Base-by-base conservation (phyloP, 1,140 invertebrate species). In the Callitettix versicolor region DNA sequence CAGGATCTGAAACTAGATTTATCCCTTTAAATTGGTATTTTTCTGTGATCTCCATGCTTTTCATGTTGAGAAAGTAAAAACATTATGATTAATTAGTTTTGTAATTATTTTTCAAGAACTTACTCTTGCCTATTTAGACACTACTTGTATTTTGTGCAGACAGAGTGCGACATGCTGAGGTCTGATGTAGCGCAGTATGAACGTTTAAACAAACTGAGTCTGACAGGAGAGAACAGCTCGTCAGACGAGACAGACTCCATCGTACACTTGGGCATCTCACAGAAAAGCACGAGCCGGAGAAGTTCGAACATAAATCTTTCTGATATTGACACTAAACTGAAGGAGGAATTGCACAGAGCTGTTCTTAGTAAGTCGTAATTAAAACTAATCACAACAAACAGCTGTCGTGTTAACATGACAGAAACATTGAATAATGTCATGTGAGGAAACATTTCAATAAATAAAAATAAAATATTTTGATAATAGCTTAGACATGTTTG, bases 141-240 rank as follows among this genome's bases (percentile, higher is more conserved):
- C n/a, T n/a, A n/a, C n/a, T n/a, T n/a, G n/a, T n/a, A n/a, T n/a
- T n/a, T n/a, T n/a, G n/a, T n/a, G 18, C 5, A 61, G 68, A 49
- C 65, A 60, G 44, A 57, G 57, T 46, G 38, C 34, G 22, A 54
- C 56, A 56, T 55, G 48, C 22, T 58, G 53, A 46, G 48, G 36
- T 52, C 43, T 26, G 50, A 56, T 38, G 11, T 56, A 57, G 15
- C 58, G 44, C 58, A 58, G 44, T 57, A 56, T 53, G 47, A 47
- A 56, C 55, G 34, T 60, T 34, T 61, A 52, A 38, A 61, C 14
- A 60, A 17, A 36, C 30, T 55, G 15, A 50, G 33, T 47, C 48
- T 46, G 36, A 26, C 48, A 6, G 20, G 26, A n/a, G 36, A 36
- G 2, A 50, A 54, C 18, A 56, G 47, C 26, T 59, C 58, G 14